phyloP scores from a whole-genome alignment of 2,113 vertebrate genomes.

The Irena cyanogastra region DNA sequence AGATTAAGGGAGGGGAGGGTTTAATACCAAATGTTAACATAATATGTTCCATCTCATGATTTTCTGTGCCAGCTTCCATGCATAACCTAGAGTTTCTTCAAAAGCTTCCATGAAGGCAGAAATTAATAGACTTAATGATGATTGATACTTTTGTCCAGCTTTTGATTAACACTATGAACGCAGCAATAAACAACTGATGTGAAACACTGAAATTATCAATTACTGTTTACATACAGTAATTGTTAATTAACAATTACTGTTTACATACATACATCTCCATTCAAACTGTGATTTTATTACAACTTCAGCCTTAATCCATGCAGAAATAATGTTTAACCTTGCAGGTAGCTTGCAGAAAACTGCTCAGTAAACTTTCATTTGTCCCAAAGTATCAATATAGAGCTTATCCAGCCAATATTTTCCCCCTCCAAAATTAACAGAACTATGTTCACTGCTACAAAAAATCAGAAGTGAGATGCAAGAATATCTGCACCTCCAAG shows the following conservation, averaged over 20 bases:
- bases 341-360: background rate
- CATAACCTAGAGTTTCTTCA: background rate
- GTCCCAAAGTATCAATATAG: background rate
- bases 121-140: background rate
- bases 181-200: background rate
- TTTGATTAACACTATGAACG: background rate
- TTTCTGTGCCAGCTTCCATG: background rate
- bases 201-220: background rate
- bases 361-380: background rate
- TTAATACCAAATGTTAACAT: background rate
- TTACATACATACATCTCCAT: background rate
- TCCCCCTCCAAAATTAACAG: fast-evolving
- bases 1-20: background rate
- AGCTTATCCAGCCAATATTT: background rate
- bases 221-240: background rate
- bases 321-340: background rate
- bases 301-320: background rate
- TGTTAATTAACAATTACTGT: background rate
- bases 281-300: background rate
- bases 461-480: background rate
- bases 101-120: background rate
- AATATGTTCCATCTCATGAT: background rate
- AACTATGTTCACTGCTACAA: background rate
- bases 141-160: background rate
- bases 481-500: background rate